Evolutionary conservation across 2,113 vertebrate genomes (phyloP).

Genomic region (Menura novaehollandiae): DNA sequence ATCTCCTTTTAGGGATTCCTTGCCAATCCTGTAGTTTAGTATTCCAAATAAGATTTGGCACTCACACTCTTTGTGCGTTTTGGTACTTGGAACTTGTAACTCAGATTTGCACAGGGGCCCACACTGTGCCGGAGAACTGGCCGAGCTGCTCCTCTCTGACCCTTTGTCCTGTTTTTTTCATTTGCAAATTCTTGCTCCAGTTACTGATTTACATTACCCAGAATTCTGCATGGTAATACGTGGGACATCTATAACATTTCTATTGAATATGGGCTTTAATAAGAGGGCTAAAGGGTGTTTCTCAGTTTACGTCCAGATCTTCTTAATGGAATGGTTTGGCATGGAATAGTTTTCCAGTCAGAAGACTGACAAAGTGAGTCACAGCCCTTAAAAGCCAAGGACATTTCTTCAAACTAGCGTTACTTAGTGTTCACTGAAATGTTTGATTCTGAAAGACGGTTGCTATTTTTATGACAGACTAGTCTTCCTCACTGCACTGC

Average conservation of each 20-base stretch:
- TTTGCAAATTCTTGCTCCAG: not conserved
- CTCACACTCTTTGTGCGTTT: not conserved
- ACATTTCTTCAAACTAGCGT: not conserved
- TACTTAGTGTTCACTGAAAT: not conserved
- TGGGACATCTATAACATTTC: not conserved
- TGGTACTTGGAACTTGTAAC: not conserved
- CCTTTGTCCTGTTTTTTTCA: not conserved
- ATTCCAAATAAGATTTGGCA: not conserved
- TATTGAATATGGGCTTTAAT: not conserved
- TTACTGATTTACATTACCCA: not conserved
- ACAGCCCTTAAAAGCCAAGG: not conserved
- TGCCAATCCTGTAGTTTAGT: not conserved
- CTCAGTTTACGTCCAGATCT: not conserved
- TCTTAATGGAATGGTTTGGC: not conserved
- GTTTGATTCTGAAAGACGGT: not conserved
- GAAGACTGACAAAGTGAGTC: not conserved
- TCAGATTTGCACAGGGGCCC: not conserved
- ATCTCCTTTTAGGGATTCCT: not conserved
- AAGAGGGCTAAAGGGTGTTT: not conserved
- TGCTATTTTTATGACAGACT: not conserved
- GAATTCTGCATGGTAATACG: not conserved
- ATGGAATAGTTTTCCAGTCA: not conserved
- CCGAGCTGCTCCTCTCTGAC: not conserved
- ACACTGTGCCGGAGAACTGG: not conserved
- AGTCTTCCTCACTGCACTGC: not conserved